These are phyloP conservation scores for Chaenogobius annularis DNA, from an alignment of 2,113 vertebrate genomes.

Conservation along the genomic window DNA sequence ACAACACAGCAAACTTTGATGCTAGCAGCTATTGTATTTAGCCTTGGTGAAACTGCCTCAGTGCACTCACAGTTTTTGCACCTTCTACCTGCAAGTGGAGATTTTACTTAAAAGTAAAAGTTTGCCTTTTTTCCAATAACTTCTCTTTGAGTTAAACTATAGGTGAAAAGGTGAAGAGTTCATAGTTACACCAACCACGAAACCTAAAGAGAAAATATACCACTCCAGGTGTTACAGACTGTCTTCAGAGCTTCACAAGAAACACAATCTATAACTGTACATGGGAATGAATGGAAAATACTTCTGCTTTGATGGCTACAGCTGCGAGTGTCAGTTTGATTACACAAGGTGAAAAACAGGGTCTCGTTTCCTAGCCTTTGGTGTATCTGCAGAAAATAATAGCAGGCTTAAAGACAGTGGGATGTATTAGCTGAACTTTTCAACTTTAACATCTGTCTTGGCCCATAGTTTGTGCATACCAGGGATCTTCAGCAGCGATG, in stretches of 20 bases:
- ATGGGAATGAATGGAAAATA: background rate
- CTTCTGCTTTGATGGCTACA: background rate
- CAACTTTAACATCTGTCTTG: conserved; percentile 36
- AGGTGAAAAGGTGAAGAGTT: no score
- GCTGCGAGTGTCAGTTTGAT: background rate
- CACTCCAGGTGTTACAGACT: background rate
- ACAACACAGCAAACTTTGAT: no score
- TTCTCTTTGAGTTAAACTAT: no score
- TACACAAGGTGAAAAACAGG: background rate
- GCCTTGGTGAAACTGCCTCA: no score
- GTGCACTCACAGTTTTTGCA: no score
- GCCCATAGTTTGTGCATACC: conserved; percentile 21
- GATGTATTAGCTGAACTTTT: conserved; percentile 53
- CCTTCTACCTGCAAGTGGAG: no score
- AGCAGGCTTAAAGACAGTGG: conserved; percentile 18
- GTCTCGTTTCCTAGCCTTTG: background rate
- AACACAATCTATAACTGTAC: background rate
- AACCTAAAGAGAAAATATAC: background rate
- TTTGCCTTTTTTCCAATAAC: no score
- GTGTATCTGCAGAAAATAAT: conserved; percentile 26
- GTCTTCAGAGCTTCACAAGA: background rate
- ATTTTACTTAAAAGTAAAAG: no score
- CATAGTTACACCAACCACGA: background rate
- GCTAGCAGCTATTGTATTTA: no score
- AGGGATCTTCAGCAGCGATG: conserved; percentile 29